phyloP scores from a whole-genome alignment of 1,140 invertebrate genomes.

The Chrysomallon squamiferum region DNA sequence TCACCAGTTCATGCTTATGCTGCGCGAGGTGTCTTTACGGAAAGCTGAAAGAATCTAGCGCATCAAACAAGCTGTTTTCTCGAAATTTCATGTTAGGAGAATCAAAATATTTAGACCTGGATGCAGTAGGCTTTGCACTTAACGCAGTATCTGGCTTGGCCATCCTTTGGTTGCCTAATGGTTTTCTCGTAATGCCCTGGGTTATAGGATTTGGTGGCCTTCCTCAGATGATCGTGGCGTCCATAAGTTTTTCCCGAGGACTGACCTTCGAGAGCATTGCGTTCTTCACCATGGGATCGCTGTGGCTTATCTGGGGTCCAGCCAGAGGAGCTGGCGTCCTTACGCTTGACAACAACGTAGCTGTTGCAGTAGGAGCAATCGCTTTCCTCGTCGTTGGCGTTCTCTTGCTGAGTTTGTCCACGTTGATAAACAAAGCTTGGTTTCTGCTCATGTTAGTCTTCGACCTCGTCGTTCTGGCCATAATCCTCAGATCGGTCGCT shows the following conservation, averaged over 20 bases:
- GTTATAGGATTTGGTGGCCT: constrained; percentile 34
- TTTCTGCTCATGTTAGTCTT: constrained; percentile 31
- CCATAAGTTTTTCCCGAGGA: constrained; percentile 40
- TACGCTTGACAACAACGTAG: constrained; percentile 19
- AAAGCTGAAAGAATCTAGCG: background rate
- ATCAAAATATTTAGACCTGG: constrained; percentile 38
- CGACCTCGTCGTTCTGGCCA: constrained; percentile 33
- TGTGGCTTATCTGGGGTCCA: constrained; percentile 48
- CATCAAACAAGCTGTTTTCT: constrained; percentile 15
- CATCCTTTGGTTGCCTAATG: constrained; percentile 29
- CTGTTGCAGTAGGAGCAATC: constrained; percentile 25
- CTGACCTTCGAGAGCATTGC: constrained; percentile 46
- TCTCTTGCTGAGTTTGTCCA: constrained; percentile 32
- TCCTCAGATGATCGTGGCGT: constrained; percentile 36
- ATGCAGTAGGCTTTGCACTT: constrained; percentile 36
- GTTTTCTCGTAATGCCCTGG: constrained; percentile 33
- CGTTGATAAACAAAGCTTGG: constrained; percentile 38
- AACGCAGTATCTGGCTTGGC: constrained; percentile 38
- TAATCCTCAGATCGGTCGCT: constrained; percentile 24
- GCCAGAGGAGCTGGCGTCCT: constrained; percentile 25
- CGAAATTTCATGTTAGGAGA: constrained; percentile 36
- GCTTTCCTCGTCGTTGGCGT: constrained; percentile 31
- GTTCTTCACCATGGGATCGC: constrained; percentile 31
- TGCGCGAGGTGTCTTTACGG: constrained; percentile 19
- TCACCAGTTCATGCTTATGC: constrained; percentile 9